These are phyloP conservation scores for Polydrusus tereticollis DNA, from an alignment of 2,888 invertebrate genomes.

Conservation along the genomic window DNA sequence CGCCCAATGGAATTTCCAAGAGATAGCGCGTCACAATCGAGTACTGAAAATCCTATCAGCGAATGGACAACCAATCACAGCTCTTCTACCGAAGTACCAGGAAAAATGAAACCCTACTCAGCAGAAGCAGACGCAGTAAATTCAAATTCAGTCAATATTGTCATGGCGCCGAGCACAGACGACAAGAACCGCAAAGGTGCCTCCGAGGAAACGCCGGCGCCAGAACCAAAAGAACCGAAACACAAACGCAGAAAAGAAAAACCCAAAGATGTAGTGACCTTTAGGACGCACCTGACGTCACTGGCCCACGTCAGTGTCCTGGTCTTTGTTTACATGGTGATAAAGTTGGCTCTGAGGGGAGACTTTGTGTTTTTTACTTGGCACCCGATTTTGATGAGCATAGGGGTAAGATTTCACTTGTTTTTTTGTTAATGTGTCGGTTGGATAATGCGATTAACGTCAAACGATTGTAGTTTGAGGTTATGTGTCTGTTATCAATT, in stretches of 20 bases:
- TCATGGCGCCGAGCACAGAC: conserved; percentile 23
- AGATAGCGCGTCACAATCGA: background rate
- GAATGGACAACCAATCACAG: conserved; percentile 8
- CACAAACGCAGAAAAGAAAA: conserved; percentile 27
- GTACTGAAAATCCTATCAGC: background rate
- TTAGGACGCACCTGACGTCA: conserved; percentile 51
- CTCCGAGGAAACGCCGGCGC: background rate
- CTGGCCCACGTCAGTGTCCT: conserved; percentile 54
- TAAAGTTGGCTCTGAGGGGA: conserved; percentile 53
- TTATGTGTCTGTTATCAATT: no score
- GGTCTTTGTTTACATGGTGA: conserved; percentile 52
- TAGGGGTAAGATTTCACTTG: conserved; percentile 55
- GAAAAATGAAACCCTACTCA: no score
- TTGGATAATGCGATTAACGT: no score
- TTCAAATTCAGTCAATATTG: conserved; percentile 16
- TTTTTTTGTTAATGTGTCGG: background rate
- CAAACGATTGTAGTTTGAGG: no score
- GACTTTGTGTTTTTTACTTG: conserved; percentile 58
- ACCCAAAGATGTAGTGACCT: conserved; percentile 43
- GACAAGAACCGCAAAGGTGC: background rate
- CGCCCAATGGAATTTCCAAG: conserved; percentile 3
- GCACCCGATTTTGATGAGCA: conserved; percentile 57
- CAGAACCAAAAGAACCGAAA: background rate
- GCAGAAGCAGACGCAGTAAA: background rate
- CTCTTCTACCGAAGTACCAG: background rate